Evolutionary conservation across 2,888 invertebrate species (phyloP).

Genomic region (Dioctria linearis): DNA sequence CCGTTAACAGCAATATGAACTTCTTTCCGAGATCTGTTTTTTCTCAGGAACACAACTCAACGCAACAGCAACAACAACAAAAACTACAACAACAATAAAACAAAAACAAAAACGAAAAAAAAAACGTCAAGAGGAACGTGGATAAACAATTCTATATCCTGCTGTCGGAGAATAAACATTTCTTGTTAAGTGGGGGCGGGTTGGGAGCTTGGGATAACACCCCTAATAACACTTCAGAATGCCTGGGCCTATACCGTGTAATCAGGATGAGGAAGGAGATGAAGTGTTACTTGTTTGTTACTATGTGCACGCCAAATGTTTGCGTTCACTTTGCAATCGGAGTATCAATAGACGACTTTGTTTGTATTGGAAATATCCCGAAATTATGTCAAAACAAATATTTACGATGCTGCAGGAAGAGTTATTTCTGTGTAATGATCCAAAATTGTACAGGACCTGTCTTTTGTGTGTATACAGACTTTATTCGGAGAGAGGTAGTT

Average conservation of each 20-base stretch:
- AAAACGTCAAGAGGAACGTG: conserved; percentile 41
- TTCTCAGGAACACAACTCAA: conserved; percentile 12
- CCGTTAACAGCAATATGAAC: conserved; percentile 26
- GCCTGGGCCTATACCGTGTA: background rate
- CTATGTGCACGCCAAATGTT: background rate
- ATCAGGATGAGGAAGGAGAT: conserved; percentile 10
- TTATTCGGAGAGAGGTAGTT: no score
- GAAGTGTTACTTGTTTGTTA: conserved; percentile 31
- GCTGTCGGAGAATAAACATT: conserved; percentile 46
- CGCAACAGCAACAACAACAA: no score
- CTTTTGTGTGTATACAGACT: no score
- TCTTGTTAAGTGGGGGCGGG: conserved; percentile 27
- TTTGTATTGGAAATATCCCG: conserved; percentile 9
- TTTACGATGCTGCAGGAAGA: conserved; percentile 35
- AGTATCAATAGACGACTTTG: conserved; percentile 44
- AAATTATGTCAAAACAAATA: conserved; percentile 43
- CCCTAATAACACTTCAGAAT: conserved; percentile 5
- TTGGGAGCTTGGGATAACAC: conserved; percentile 8
- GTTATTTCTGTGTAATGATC: conserved; percentile 21
- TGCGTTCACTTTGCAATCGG: conserved; percentile 35
- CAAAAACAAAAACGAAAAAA: no score
- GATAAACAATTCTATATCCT: conserved; percentile 53
- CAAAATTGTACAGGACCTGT: background rate
- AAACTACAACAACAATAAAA: no score
- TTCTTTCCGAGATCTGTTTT: conserved; percentile 41